Conservation (phyloP, 2,888 invertebrate species). For the Apodemia hepburni region DNA sequence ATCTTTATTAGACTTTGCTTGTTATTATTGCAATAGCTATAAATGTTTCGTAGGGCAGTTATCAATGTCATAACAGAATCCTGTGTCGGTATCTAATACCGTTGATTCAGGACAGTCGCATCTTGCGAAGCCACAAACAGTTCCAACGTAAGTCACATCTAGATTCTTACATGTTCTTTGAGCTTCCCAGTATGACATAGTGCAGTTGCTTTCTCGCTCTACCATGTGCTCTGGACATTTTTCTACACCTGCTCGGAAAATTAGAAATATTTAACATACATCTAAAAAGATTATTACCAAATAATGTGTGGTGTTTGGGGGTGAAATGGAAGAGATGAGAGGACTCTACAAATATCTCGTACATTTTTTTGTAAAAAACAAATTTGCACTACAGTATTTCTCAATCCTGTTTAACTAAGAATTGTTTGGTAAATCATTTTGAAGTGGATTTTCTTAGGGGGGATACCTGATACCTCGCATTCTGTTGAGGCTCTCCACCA, state of each 20-base stretch:
- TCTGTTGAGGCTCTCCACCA: no score
- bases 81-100: conserved; percentile 50
- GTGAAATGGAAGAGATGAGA: no score
- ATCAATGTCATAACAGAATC: conserved; percentile 55
- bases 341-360: no score
- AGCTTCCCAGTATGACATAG: conserved; percentile 45
- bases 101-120: conserved; percentile 53
- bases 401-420: no score
- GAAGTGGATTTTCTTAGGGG: no score
- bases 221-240: conserved; percentile 16
- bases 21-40: not conserved
- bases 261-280: not conserved
- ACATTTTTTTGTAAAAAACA: no score
- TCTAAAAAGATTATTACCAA: no score
- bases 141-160: conserved; percentile 44
- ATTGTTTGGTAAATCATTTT: no score
- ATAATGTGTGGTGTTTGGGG: no score
- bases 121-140: conserved; percentile 52
- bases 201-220: conserved; percentile 41
- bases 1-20: not conserved
- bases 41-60: conserved; percentile 53
- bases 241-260: not conserved
- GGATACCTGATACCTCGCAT: no score
- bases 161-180: conserved; percentile 54
- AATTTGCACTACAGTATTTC: no score